phyloP scores from a whole-genome alignment of 2,797 vertebrate genomes.

The Podarcis siculus region DNA sequence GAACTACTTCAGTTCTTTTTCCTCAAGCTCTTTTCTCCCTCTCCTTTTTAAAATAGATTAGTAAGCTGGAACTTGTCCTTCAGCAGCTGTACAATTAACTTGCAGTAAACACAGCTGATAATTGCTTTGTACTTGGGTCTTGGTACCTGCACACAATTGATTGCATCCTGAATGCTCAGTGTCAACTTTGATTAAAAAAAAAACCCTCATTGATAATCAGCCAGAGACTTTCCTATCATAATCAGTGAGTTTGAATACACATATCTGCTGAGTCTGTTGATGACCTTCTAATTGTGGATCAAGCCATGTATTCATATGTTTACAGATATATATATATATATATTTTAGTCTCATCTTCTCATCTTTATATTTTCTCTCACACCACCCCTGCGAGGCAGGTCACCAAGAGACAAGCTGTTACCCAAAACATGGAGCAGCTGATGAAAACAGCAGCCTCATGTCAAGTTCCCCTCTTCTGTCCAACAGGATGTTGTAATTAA shows the following conservation, averaged over 20 bases:
- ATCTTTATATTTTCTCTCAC: neutral
- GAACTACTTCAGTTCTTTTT: neutral
- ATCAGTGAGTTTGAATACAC: neutral
- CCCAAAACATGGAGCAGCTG: neutral
- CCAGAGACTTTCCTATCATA: neutral
- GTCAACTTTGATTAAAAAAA: neutral
- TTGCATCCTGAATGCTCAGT: neutral
- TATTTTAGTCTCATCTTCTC: neutral
- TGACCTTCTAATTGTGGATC: neutral
- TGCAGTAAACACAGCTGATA: conserved; percentile 12
- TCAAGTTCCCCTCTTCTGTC: neutral
- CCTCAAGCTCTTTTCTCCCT: conserved; percentile 7
- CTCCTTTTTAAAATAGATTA: conserved; percentile 39
- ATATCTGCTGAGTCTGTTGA: neutral
- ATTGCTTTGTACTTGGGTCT: neutral
- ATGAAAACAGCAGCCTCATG: neutral
- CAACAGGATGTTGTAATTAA: neutral
- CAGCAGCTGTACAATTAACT: conserved; percentile 35
- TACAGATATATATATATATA: neutral
- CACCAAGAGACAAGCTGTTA: neutral
- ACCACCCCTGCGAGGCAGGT: neutral
- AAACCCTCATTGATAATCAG: neutral
- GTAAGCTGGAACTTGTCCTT: conserved; percentile 42
- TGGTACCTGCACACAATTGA: conserved; percentile 13
- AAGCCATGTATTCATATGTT: neutral